Evolutionary conservation across 92 coral and sea anemone genomes (phyloP).

Genomic region (Epizoanthus illoricatus): DNA sequence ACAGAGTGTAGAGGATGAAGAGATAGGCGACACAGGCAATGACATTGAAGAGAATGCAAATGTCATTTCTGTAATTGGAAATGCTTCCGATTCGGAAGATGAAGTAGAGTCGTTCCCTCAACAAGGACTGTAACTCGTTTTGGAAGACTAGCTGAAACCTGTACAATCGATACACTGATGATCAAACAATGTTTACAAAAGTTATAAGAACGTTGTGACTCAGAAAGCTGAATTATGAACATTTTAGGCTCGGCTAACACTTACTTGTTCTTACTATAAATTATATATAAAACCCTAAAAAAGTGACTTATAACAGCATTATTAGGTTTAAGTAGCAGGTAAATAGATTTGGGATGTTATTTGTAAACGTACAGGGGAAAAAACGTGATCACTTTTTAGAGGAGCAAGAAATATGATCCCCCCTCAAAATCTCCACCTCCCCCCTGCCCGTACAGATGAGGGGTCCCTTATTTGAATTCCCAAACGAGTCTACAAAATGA

Average conservation of each 20-base stretch:
- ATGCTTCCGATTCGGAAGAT: not conserved
- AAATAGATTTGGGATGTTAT: not conserved
- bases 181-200: not conserved
- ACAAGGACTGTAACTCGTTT: constrained; percentile 4
- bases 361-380: not conserved
- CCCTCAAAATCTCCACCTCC: too few relatives aligned
- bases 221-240: not conserved
- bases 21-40: not conserved
- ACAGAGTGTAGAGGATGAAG: too few relatives aligned
- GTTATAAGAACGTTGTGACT: not conserved
- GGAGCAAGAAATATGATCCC: too few relatives aligned
- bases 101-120: not conserved
- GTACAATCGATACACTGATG: not conserved
- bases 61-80: not conserved
- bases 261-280: constrained; percentile 1
- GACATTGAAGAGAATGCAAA: constrained; percentile 4
- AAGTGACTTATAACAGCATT: not conserved
- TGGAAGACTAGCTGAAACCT: not conserved
- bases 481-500: too few relatives aligned
- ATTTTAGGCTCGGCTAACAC: not conserved
- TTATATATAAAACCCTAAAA: too few relatives aligned
- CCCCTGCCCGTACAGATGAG: too few relatives aligned
- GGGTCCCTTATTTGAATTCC: too few relatives aligned
- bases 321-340: not conserved
- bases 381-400: not conserved